Base-by-base conservation (phyloP, 2,797 vertebrate genomes). In the Halcyon chelicuti region DNA sequence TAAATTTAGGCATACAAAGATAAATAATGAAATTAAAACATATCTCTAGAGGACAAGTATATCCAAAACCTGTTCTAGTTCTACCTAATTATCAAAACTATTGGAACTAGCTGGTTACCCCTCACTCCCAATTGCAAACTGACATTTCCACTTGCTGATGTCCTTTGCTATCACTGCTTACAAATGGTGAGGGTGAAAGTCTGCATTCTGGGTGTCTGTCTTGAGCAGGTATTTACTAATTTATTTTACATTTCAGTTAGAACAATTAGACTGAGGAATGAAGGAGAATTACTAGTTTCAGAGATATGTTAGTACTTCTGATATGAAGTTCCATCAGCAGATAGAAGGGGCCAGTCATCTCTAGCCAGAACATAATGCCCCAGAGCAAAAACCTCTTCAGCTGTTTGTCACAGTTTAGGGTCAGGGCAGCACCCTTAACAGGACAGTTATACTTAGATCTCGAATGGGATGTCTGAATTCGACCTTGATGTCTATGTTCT, bases 161-260 rank as follows among this genome's bases (percentile, higher is more conserved):
- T 55, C n/a, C 42, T 93, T 92, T 88, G 39, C 13, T 76, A 14
- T 47, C 10, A 18, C 25, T 37, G 49, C 51, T 91, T 60, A 63
- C 20, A 72, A 74, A 1, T 46, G 73, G 25, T 47, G 35, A 81
- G 14, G 22, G 14, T 86, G 47, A 86, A 90, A 93, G 28, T 26
- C 54, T 83, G 6, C 39, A 68, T 61, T 80, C 58, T 86, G 57
- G 7, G 46, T 66, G 8, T 75, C 49, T 88, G 61, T 76, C 70
- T 94, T 60, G 80, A 81, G 66, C 54, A 75, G 23, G 7, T 81
- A 57, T 87, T 94, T 86, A 70, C 62, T 87, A 61, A 88, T 86
- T 85, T 62, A 66, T 85, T 91, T 83, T 77, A 68, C 19, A 52
- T 74, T 88, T 85, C 40, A 80, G 23, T 60, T 74, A 55, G 52